Percentiles rank a stretch among this genome's conserved stretches.
phyloP scores from a whole-genome alignment of 2,113 vertebrate species.

The Saguinus imperator region DNA sequence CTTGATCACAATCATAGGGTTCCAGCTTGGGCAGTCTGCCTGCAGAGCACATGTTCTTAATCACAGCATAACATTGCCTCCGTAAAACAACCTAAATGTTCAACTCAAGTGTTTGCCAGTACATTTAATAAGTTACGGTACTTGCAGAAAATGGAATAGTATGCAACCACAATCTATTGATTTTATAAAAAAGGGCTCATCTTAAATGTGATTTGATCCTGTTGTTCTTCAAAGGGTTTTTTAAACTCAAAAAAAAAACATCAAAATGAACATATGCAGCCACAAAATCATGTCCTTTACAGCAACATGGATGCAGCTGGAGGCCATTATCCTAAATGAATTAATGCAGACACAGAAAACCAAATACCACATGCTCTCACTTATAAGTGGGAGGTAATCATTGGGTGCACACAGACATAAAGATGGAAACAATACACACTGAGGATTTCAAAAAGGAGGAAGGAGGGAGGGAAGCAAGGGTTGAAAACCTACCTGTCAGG shows the following conservation, averaged over 20 bases:
- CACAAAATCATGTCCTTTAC: too few species aligned
- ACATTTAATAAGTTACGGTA: neutral
- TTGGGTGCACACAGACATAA: too few species aligned
- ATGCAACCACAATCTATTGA: neutral
- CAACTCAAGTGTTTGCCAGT: neutral
- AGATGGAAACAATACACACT: too few species aligned
- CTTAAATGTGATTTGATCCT: neutral
- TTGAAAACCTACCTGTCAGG: too few species aligned
- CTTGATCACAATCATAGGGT: neutral
- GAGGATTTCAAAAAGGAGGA: too few species aligned
- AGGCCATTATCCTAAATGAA: too few species aligned
- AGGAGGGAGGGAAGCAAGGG: too few species aligned
- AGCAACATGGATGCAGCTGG: too few species aligned
- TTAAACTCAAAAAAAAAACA: neutral
- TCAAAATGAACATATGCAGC: neutral
- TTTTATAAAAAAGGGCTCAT: neutral
- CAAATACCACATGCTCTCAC: too few species aligned
- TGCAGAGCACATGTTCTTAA: neutral
- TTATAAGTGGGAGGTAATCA: too few species aligned
- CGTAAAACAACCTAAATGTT: neutral
- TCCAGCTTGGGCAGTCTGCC: neutral
- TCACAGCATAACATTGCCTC: neutral
- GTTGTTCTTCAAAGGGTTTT: neutral
- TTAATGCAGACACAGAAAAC: too few species aligned
- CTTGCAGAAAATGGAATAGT: neutral